These are phyloP conservation scores for Brachionichthys hirsutus DNA, from an alignment of 2,113 vertebrate genomes.

Conservation along the genomic window DNA sequence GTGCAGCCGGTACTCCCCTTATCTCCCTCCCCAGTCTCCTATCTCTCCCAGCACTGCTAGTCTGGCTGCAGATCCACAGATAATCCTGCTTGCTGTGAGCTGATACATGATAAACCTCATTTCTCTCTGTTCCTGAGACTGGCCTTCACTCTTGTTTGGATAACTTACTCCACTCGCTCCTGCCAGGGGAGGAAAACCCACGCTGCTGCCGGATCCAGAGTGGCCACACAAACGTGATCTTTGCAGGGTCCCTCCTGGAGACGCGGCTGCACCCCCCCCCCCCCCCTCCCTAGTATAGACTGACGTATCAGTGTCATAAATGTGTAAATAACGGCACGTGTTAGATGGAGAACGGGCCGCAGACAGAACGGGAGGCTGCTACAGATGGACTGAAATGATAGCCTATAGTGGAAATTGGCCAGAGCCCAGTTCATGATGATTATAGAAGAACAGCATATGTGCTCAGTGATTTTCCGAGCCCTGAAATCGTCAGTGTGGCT, in stretches of 20 bases:
- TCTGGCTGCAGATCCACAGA: slow-evolving; percentile 64
- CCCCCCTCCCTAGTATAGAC: too few relatives aligned
- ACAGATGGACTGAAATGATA: slow-evolving; percentile 71
- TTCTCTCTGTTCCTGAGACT: slow-evolving; percentile 49
- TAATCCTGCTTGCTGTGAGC: slow-evolving; percentile 64
- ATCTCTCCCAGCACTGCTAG: slow-evolving; percentile 53
- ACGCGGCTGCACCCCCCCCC: slow-evolving; percentile 46
- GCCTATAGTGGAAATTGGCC: slow-evolving; percentile 71
- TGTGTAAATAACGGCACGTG: slow-evolving; percentile 77
- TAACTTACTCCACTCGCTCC: slow-evolving; percentile 38
- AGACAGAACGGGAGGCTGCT: slow-evolving; percentile 27
- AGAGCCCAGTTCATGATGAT: slow-evolving; percentile 63
- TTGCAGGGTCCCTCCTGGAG: slow-evolving; percentile 24
- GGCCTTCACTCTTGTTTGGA: slow-evolving; percentile 49
- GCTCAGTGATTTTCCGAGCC: slow-evolving; percentile 51
- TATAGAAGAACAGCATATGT: slow-evolving; percentile 66
- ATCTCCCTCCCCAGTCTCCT: slow-evolving; percentile 62
- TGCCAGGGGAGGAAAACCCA: slow-evolving; percentile 3
- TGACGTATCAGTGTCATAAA: slow-evolving; percentile 70
- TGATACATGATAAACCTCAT: slow-evolving; percentile 54
- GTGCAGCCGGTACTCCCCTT: slow-evolving; percentile 56
- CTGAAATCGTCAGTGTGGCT: slow-evolving; percentile 47
- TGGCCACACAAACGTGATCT: slow-evolving; percentile 31
- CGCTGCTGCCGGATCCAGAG: slow-evolving; percentile 27
- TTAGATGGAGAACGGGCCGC: slow-evolving; percentile 46